Conservation (phyloP, 2,888 invertebrate species). For the Megastigmus dorsalis region DNA sequence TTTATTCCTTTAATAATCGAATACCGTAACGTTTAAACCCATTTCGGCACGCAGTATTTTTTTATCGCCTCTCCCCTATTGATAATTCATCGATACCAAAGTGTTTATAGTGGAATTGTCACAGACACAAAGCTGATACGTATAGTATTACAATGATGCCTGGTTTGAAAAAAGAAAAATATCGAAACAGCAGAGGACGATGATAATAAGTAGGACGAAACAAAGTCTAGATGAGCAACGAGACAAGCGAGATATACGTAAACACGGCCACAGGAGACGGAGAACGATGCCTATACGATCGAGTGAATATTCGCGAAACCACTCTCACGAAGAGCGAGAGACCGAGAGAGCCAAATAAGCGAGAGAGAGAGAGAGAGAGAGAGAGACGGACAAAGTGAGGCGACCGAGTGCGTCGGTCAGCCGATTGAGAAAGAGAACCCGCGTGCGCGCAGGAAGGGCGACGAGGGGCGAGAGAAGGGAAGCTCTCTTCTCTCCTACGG, state of each 20-base stretch:
- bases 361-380: slow-evolving; percentile 7
- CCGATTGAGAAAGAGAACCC: slow-evolving; percentile 63
- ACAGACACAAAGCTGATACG: no score
- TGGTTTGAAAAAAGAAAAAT: background rate
- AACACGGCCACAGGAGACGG: background rate
- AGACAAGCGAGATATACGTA: background rate
- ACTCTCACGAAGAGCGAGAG: slow-evolving; percentile 1
- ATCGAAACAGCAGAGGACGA: background rate
- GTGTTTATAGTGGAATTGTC: no score
- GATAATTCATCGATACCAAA: no score
- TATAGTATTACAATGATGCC: no score
- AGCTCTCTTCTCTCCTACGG: slow-evolving; percentile 7
- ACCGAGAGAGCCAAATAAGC: no score
- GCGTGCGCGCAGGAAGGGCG: slow-evolving; percentile 55
- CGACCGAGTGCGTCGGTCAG: slow-evolving; percentile 50
- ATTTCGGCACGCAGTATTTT: no score
- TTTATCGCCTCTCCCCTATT: no score
- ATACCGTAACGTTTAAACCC: no score
- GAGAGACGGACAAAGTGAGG: slow-evolving; percentile 48
- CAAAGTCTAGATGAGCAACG: slow-evolving; percentile 1
- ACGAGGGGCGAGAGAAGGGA: slow-evolving; percentile 56
- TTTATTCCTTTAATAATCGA: no score
- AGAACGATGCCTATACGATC: background rate
- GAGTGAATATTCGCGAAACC: slow-evolving; percentile 22
- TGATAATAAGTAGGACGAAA: background rate